phyloP scores from a whole-genome alignment of 2,113 vertebrate genomes.

The Pangasianodon gigas region DNA sequence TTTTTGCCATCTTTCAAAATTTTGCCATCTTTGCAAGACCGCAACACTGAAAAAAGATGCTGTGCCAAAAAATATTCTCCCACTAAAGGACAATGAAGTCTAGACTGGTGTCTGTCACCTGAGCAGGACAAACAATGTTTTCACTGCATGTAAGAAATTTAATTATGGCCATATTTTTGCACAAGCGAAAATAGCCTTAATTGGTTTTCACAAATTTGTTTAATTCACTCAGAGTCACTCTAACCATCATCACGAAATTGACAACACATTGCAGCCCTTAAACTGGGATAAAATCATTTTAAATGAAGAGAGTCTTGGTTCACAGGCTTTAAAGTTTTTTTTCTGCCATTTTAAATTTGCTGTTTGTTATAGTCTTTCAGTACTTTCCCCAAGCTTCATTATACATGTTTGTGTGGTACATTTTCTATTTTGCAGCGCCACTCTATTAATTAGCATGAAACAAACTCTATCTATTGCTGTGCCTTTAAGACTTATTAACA shows the following conservation, averaged over 20 bases:
- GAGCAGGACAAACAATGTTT: background rate
- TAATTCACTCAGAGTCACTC: background rate
- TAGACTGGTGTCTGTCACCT: background rate
- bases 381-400: background rate
- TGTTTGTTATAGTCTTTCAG: background rate
- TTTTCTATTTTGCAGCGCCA: background rate
- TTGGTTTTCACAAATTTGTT: background rate
- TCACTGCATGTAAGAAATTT: background rate
- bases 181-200: background rate
- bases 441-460: background rate
- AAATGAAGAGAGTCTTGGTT: background rate
- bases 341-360: background rate
- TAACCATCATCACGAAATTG: background rate
- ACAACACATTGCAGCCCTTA: background rate
- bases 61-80: background rate
- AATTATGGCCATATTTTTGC: background rate
- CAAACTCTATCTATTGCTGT: background rate
- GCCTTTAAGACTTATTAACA: constrained; percentile 5
- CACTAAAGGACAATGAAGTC: background rate
- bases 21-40: background rate
- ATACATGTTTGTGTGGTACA: background rate
- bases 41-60: background rate
- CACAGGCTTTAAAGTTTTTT: background rate
- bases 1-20: background rate
- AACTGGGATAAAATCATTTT: background rate